Evolutionary conservation across 2,113 vertebrate genomes (phyloP).

Genomic region (Okapia johnstoni): DNA sequence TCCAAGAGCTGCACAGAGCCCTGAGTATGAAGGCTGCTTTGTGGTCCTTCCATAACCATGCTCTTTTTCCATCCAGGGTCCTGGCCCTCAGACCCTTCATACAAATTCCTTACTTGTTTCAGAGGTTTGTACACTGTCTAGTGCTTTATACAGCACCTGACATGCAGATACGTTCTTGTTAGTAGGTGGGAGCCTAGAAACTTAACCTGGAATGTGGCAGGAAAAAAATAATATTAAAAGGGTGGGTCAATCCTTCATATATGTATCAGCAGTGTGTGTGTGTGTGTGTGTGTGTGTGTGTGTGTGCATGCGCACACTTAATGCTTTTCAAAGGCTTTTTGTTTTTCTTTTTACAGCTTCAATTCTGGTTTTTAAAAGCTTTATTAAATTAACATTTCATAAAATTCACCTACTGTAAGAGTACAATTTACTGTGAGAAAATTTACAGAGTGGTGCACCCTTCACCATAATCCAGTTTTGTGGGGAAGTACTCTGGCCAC

Average conservation of each 20-base stretch:
- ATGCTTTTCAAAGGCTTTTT: neutral
- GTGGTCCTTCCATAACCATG: rapidly evolving
- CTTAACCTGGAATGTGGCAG: neutral
- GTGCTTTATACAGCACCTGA: neutral
- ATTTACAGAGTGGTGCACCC: neutral
- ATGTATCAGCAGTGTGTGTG: neutral
- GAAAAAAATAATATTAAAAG: neutral
- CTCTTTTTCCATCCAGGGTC: neutral
- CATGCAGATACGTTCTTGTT: neutral
- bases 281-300: neutral
- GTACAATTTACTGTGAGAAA: neutral
- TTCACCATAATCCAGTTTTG: neutral
- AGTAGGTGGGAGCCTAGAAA: neutral
- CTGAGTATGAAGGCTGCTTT: rapidly evolving
- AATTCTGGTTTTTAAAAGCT: neutral
- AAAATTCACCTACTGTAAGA: neutral
- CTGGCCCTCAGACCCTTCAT: neutral
- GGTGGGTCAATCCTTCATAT: neutral
- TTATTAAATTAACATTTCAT: neutral
- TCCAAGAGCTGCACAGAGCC: rapidly evolving
- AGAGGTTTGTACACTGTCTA: neutral
- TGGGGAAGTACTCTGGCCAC: neutral
- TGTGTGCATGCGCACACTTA: neutral
- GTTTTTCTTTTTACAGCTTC: neutral
- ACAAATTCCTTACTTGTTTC: neutral